Evolutionary conservation across 1,140 invertebrate genomes (phyloP), one percentile per base, ranked within the genome.

Genomic region (Drosophila setifemur): DNA sequence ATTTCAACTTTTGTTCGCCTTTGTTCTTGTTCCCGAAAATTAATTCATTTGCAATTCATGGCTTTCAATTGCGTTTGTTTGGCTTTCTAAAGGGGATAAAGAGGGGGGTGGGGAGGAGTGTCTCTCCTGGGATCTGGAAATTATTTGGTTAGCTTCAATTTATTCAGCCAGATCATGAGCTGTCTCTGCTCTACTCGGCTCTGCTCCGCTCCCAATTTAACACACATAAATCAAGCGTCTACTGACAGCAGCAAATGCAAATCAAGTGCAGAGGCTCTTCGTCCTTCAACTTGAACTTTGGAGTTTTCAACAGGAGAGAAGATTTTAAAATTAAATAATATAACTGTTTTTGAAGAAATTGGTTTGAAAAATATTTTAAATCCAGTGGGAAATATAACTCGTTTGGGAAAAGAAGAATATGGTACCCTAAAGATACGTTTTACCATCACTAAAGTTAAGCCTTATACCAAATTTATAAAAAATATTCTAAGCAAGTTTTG

Each of bases 81-180:
- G 42, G 68, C 35, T 45, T 40, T 39, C n/a, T 47, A 45, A 25
- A 14, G 19, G 19, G 52, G 35, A 7, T 8, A 19, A 26, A 18
- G 16, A 4, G n/a, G 6, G 37, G 9, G 9, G 29, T 11, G 29
- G 8, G 8, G 18, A 23, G 19, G n/a, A n/a, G 57, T 29, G 49
- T 70, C 64, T 73, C 61, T 64, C 61, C 57, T 26, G 61, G 61
- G 61, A 64, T 8, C 58, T 25, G 19, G 33, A 21, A 47, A 64
- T 49, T 86, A 86, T 86, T 86, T 81, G 78, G 85, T 86, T 86
- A 85, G 82, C 81, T 76, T 76, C 66, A 76, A 86, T 86, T 82
- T 73, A 49, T 71, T 60, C 73, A 28, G 42, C 35, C 57, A 50
- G 72, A 69, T 82, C 78, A 76, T 58, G 55, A 61, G 54, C 26